Base-by-base conservation (phyloP, 2,113 vertebrate species). In the Pampusana beccarii region DNA sequence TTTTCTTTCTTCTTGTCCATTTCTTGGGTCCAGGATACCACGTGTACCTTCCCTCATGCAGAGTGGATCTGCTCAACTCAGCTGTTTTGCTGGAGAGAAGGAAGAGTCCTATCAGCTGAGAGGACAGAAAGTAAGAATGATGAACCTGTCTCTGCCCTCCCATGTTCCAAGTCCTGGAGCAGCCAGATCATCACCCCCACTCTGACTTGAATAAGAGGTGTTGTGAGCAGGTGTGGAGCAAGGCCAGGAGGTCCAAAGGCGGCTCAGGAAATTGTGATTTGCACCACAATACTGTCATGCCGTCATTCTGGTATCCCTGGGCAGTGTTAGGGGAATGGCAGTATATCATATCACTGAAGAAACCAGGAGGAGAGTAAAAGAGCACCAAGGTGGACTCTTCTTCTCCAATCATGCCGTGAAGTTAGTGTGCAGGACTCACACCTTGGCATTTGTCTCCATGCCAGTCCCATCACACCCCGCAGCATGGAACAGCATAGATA, bases 381-480 rank as follows among this genome's bases (percentile, higher is more conserved):
- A 51, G 16, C 33, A 28, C 14, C 16, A 38, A 57, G 20, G 20
- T 23, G 53, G 33, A 31, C 60, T 67, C 18, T 44, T 72, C 44
- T 77, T 60, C 80, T 74, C 25, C 42, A 24, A 0, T 40, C 5
- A 0, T 23, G 31, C 10, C 20, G 50, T 83, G 60, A 60, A 73
- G 16, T 25, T 72, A 53, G 17, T 9, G 18, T 46, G 25, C 18
- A 53, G 70, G 65, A 40, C 44, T 69, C 13, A 13, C 33, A 53
- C 21, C 36, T 66, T 16, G 48, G 25, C 0, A 0, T 60, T 71
- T 17, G 20, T 26, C 33, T 87, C 66, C 4, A 1, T 51, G 28
- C n/a, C 24, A 38, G 73, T 21, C 38, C 62, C 57, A 26, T 70
- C 53, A 34, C 10, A 28, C 6, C 17, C 23, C 0, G 0, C 40